Percentiles rank a stretch among this genome's conserved stretches.
phyloP scores from a whole-genome alignment of 2,888 invertebrate genomes.

The Agrotis segetum region DNA sequence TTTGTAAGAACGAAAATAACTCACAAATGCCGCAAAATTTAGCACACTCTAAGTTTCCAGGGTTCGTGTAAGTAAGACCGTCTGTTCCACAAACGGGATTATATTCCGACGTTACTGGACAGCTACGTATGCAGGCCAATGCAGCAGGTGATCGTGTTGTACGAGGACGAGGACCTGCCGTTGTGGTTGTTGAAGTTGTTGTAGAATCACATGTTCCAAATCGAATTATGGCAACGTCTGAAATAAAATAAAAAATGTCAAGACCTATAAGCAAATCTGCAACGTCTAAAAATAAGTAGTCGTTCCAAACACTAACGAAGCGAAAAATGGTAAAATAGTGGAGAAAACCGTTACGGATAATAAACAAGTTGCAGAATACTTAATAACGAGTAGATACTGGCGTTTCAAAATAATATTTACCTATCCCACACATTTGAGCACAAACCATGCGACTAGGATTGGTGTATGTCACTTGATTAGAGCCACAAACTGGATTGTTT shows the following conservation, averaged over 20 bases:
- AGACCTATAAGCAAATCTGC: background rate
- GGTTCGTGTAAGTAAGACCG: constrained; percentile 79
- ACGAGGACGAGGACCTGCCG: background rate
- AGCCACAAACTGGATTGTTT: constrained; percentile 86
- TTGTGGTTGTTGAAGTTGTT: constrained; percentile 27
- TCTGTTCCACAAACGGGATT: constrained; percentile 86
- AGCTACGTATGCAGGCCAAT: constrained; percentile 68
- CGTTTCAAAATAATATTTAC: constrained; percentile 66
- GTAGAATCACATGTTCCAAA: constrained; percentile 30
- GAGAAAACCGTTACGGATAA: background rate
- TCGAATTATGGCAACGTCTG: constrained; percentile 24
- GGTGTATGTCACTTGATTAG: constrained; percentile 78
- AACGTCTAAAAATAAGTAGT: background rate
- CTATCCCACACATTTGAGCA: constrained; percentile 79
- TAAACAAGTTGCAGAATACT: too few species aligned
- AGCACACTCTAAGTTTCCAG: constrained; percentile 78
- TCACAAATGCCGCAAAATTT: constrained; percentile 83
- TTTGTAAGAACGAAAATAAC: constrained; percentile 47
- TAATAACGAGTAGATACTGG: too few species aligned
- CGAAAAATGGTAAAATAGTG: background rate
- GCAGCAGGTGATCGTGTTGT: constrained; percentile 19
- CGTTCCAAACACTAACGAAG: background rate
- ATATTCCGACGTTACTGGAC: constrained; percentile 80
- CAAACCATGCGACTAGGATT: constrained; percentile 81
- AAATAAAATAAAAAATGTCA: constrained; percentile 23